A percentile compares a stretch with the other conserved stretches of the same genome.
These are phyloP conservation scores for Epizoanthus ramosus DNA, from an alignment of 92 coral and sea anemone genomes.

Conservation along the genomic window DNA sequence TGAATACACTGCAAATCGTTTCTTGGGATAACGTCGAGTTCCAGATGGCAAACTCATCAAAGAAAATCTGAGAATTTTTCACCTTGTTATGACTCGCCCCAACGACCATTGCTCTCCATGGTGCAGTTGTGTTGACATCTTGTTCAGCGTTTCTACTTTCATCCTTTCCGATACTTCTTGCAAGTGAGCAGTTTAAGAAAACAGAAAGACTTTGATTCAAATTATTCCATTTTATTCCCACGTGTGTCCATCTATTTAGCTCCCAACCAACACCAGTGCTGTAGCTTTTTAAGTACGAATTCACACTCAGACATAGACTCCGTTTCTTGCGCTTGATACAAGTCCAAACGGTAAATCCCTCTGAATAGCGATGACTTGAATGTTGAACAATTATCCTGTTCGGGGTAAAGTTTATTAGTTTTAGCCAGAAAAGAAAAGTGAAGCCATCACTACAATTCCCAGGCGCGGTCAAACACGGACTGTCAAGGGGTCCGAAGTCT, in stretches of 20 bases:
- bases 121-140: not conserved
- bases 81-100: conserved; percentile 88
- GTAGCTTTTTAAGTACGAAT: conserved; percentile 50
- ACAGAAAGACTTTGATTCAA: conserved; percentile 39
- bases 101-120: conserved; percentile 45
- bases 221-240: conserved; percentile 70
- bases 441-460: conserved; percentile 67
- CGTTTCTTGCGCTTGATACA: conserved; percentile 29
- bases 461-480: conserved; percentile 74
- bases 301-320: conserved; percentile 59
- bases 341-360: conserved; percentile 87
- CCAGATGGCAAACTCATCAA: conserved; percentile 97
- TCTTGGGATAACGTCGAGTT: conserved; percentile 48
- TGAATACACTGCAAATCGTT: conserved; percentile 64
- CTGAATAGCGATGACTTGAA: conserved; percentile 69
- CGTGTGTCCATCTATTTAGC: conserved; percentile 73
- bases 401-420: conserved; percentile 58
- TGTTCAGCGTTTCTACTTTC: not conserved
- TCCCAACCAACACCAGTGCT: conserved; percentile 44
- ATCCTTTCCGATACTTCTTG: not conserved
- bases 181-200: conserved; percentile 76
- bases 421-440: conserved; percentile 84
- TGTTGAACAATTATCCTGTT: conserved; percentile 76
- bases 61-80: conserved; percentile 66
- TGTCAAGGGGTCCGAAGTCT: conserved; percentile 70